These are phyloP conservation scores for Theretra japonica DNA, from an alignment of 2,888 invertebrate genomes.

Conservation along the genomic window DNA sequence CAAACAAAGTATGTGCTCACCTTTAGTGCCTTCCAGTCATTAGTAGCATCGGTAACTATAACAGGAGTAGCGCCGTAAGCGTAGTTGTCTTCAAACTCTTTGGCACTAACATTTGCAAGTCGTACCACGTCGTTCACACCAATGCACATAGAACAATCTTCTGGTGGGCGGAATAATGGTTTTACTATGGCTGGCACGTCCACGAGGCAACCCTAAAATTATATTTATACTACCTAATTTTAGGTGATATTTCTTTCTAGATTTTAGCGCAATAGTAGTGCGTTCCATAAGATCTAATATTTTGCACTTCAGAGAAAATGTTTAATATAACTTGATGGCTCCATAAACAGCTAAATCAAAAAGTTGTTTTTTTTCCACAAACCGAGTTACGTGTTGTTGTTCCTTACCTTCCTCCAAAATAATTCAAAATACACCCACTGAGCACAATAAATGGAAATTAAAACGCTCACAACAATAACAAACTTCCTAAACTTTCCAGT, in stretches of 20 bases:
- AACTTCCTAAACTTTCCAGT: slow-evolving; percentile 33
- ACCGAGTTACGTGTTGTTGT: not conserved
- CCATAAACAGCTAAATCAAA: not conserved
- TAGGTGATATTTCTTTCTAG: too few species aligned
- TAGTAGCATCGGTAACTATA: slow-evolving; percentile 92
- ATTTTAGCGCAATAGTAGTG: too few species aligned
- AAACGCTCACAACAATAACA: slow-evolving; percentile 35
- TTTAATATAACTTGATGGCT: too few species aligned
- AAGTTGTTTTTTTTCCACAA: not conserved
- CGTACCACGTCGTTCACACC: slow-evolving; percentile 87
- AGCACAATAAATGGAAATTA: slow-evolving; percentile 40
- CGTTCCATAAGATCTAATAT: too few species aligned
- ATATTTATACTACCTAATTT: not conserved
- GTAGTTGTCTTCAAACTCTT: slow-evolving; percentile 89
- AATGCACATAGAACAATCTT: slow-evolving; percentile 91
- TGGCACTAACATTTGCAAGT: slow-evolving; percentile 87
- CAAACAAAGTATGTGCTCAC: slow-evolving; percentile 50
- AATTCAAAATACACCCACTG: slow-evolving; percentile 55
- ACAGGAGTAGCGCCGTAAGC: slow-evolving; percentile 93
- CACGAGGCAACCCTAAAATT: slow-evolving; percentile 61
- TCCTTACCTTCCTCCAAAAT: slow-evolving; percentile 53
- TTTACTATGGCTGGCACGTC: slow-evolving; percentile 64
- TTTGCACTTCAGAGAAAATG: too few species aligned
- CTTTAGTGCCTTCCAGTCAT: slow-evolving; percentile 91
- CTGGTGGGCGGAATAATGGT: slow-evolving; percentile 89